Conservation (phyloP, 2,888 invertebrate genomes). For the Heliconius cydno region DNA sequence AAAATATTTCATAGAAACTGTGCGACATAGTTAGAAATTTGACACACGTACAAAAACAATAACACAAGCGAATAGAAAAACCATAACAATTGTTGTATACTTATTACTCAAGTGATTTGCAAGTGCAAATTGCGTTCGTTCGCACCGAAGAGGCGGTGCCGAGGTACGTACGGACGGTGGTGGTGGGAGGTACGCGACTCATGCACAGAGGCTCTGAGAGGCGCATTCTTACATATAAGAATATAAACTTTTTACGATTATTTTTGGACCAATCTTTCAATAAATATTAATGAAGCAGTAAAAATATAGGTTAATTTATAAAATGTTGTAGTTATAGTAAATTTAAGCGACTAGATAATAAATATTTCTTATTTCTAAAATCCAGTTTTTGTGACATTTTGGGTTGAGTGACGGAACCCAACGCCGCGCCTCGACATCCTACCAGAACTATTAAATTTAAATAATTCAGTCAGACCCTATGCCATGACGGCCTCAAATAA, state of each 20-base stretch:
- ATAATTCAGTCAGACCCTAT: no score
- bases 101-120: constrained; percentile 26
- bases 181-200: constrained; percentile 32
- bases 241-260: not conserved
- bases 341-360: no score
- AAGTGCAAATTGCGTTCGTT: constrained; percentile 50
- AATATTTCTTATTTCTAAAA: no score
- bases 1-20: not conserved
- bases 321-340: not conserved
- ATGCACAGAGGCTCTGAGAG: constrained; percentile 30
- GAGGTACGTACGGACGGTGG: not conserved
- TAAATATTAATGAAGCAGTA: not conserved
- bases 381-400: no score
- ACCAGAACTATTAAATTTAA: no score
- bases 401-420: no score
- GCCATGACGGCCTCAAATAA: not conserved
- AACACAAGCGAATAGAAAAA: constrained; percentile 20
- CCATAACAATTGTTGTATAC: constrained; percentile 42
- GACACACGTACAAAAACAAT: not conserved
- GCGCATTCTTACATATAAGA: not conserved
- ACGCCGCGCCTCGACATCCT: no score
- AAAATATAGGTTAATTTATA: not conserved
- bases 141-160: constrained; percentile 45
- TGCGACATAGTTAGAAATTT: not conserved
- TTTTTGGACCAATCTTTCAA: not conserved